Conservation (phyloP, 2,113 vertebrate species). For the Indri indri region DNA sequence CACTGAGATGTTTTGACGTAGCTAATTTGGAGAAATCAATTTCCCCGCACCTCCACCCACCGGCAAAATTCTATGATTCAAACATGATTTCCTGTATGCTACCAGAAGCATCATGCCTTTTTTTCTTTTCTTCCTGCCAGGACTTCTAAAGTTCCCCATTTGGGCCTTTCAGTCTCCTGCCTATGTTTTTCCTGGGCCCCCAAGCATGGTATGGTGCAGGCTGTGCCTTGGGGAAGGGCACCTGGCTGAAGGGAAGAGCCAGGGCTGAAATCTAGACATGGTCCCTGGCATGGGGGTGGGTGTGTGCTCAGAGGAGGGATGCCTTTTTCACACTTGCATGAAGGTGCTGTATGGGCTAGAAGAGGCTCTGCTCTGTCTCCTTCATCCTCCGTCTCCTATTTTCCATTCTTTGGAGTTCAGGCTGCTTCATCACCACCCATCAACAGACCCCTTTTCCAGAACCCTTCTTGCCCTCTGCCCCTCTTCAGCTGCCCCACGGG, state of each 20-base stretch:
- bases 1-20: background rate
- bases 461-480: background rate
- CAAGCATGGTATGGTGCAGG: background rate
- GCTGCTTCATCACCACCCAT: background rate
- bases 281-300: background rate
- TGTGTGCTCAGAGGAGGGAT: background rate
- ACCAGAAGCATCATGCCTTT: background rate
- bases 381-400: background rate
- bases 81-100: constrained; percentile 50
- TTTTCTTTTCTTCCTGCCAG: background rate
- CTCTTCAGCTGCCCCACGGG: background rate
- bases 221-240: background rate
- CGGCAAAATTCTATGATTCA: constrained; percentile 7
- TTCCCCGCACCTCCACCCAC: background rate
- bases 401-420: background rate
- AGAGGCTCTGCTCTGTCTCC: background rate
- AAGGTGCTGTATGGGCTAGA: background rate
- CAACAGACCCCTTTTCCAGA: background rate
- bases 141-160: constrained; percentile 30
- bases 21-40: background rate
- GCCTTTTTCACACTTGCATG: background rate
- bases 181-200: background rate
- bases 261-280: background rate
- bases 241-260: background rate
- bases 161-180: constrained; percentile 13